Percentiles rank a stretch among this genome's conserved stretches.
phyloP scores from a whole-genome alignment of 2,888 invertebrate genomes.

The Orthosia gracilis region DNA sequence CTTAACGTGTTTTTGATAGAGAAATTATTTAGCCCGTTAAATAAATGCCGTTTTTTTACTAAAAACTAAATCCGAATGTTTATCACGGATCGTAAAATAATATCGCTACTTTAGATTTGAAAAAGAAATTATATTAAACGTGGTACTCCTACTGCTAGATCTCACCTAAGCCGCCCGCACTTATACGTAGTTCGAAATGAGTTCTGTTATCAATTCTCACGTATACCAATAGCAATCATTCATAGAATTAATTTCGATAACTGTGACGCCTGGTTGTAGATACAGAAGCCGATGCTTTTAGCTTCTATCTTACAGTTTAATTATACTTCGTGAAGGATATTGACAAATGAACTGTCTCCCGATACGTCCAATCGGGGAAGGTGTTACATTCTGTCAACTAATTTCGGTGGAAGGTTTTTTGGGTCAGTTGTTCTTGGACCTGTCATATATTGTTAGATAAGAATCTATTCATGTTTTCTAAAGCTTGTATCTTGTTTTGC shows the following conservation, averaged over 20 bases:
- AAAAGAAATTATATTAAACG: conserved; percentile 54
- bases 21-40: conserved; percentile 77
- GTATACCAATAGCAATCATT: conserved; percentile 82
- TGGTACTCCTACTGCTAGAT: conserved; percentile 59
- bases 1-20: conserved; percentile 81
- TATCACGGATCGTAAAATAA: conserved; percentile 77
- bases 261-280: conserved; percentile 84
- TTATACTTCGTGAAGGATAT: conserved; percentile 77
- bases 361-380: conserved; percentile 77
- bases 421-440: conserved; percentile 68
- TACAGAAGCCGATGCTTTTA: conserved; percentile 89
- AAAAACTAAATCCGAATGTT: conserved; percentile 64
- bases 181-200: conserved; percentile 70
- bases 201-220: conserved; percentile 77
- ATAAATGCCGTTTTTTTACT: conserved; percentile 74
- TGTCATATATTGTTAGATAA: conserved; percentile 80
- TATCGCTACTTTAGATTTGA: conserved; percentile 72
- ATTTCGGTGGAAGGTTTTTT: conserved; percentile 70
- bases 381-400: conserved; percentile 76
- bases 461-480: conserved; percentile 71
- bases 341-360: conserved; percentile 82
- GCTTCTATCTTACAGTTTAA: conserved; percentile 82
- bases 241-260: conserved; percentile 89
- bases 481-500: conserved; percentile 73
- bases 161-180: conserved; percentile 48